These are phyloP conservation scores for Numenius arquata DNA, from an alignment of 2,113 vertebrate species.

Conservation along the genomic window DNA sequence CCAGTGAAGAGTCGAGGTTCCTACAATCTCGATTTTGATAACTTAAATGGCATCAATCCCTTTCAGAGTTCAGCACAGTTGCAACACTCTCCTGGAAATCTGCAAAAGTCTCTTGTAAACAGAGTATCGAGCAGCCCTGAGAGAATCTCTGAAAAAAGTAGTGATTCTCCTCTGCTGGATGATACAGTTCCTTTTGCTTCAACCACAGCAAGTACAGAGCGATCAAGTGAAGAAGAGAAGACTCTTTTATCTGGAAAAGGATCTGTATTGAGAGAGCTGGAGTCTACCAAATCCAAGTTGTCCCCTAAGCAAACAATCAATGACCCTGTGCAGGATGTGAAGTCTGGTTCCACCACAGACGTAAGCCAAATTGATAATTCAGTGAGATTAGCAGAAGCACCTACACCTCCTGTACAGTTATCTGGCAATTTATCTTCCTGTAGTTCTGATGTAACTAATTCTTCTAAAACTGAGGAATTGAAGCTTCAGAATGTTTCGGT, in stretches of 20 bases:
- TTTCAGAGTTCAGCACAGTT: conserved; percentile 43
- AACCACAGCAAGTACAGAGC: background rate
- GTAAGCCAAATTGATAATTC: background rate
- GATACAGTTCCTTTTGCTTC: background rate
- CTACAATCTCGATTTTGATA: conserved; percentile 69
- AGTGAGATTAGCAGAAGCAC: background rate
- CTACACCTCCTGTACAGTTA: conserved; percentile 11
- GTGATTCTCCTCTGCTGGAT: background rate
- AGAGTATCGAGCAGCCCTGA: background rate
- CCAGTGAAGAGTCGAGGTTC: conserved; percentile 65
- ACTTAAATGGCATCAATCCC: background rate
- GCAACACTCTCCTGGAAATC: conserved; percentile 4
- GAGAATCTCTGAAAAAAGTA: background rate
- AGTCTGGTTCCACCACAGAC: background rate
- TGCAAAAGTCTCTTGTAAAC: background rate
- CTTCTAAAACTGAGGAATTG: conserved; percentile 60
- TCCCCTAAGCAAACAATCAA: background rate
- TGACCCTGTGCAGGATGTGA: background rate
- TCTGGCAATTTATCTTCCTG: conserved; percentile 67
- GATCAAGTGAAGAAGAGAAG: background rate
- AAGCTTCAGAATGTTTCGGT: conserved; percentile 66
- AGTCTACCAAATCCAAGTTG: background rate
- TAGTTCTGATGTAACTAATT: conserved; percentile 52
- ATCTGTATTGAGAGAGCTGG: background rate
- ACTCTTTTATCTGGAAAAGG: background rate